These are phyloP conservation scores for Marisa cornuarietis DNA, from an alignment of 1,140 invertebrate species.

Conservation along the genomic window DNA sequence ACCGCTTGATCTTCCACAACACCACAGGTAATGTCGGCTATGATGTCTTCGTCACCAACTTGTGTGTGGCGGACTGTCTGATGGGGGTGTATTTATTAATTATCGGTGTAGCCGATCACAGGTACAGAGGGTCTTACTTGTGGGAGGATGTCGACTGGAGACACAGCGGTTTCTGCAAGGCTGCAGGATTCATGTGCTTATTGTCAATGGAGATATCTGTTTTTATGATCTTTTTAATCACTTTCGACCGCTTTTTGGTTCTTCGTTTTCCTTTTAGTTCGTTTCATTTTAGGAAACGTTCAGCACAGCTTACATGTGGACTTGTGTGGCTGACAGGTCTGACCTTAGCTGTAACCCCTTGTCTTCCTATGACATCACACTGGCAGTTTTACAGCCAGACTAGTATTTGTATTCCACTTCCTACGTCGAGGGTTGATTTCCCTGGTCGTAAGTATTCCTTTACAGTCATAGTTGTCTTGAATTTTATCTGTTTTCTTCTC, in stretches of 20 bases:
- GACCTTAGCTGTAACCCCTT: slow-evolving; percentile 32
- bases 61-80: no score
- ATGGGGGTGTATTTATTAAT: no score
- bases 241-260: slow-evolving; percentile 47
- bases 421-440: slow-evolving; percentile 25
- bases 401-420: slow-evolving; percentile 42
- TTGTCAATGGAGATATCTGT: slow-evolving; percentile 48
- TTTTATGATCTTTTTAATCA: slow-evolving; percentile 47
- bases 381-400: slow-evolving; percentile 28
- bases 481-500: slow-evolving; percentile 36
- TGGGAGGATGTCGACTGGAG: no score
- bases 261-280: slow-evolving; percentile 42
- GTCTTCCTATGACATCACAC: slow-evolving; percentile 1
- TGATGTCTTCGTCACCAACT: no score
- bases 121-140: no score
- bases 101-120: no score
- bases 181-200: slow-evolving; percentile 45
- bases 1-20: slow-evolving; percentile 27
- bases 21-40: no score
- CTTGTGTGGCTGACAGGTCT: slow-evolving; percentile 30
- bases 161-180: slow-evolving; percentile 35
- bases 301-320: slow-evolving; percentile 14
- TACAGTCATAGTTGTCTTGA: slow-evolving; percentile 37
- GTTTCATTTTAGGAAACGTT: slow-evolving; percentile 16
- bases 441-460: slow-evolving; percentile 38